Percentiles rank a stretch among this genome's conserved stretches.
Evolutionary conservation across 2,888 invertebrate species (phyloP).

Genomic region (Ormyrus nitidulus): DNA sequence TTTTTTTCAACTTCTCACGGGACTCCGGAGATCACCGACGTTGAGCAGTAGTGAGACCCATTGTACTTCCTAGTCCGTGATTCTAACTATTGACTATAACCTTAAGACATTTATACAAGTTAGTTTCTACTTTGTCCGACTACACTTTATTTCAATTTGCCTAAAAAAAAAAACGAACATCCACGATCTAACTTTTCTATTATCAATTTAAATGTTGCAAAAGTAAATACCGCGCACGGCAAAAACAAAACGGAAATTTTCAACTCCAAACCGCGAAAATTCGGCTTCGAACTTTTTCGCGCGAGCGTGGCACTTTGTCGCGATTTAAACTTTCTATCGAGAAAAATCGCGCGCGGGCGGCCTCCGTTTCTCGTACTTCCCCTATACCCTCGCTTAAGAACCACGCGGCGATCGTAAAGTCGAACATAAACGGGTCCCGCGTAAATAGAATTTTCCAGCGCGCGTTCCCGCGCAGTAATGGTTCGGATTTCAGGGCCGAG

Average conservation of each 20-base stretch:
- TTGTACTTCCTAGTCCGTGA: too few relatives aligned
- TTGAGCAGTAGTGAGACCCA: too few relatives aligned
- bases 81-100: too few relatives aligned
- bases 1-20: too few relatives aligned
- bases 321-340: constrained; percentile 49
- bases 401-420: not conserved
- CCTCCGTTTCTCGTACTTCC: not conserved
- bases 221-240: too few relatives aligned
- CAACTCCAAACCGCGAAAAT: not conserved
- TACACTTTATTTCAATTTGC: too few relatives aligned
- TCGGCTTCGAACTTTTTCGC: constrained; percentile 15
- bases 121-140: too few relatives aligned
- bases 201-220: too few relatives aligned
- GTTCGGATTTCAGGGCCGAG: not conserved
- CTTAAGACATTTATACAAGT: too few relatives aligned
- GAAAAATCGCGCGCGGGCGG: constrained; percentile 15
- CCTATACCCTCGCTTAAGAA: not conserved
- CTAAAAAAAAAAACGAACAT: too few relatives aligned
- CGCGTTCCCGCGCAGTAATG: not conserved
- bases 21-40: too few relatives aligned
- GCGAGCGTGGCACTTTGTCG: constrained; percentile 15
- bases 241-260: not conserved
- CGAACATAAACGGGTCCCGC: constrained; percentile 29
- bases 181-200: too few relatives aligned
- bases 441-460: constrained; percentile 61